These are phyloP conservation scores for Campoletis sonorensis DNA, from an alignment of 1,140 invertebrate species.

Conservation along the genomic window DNA sequence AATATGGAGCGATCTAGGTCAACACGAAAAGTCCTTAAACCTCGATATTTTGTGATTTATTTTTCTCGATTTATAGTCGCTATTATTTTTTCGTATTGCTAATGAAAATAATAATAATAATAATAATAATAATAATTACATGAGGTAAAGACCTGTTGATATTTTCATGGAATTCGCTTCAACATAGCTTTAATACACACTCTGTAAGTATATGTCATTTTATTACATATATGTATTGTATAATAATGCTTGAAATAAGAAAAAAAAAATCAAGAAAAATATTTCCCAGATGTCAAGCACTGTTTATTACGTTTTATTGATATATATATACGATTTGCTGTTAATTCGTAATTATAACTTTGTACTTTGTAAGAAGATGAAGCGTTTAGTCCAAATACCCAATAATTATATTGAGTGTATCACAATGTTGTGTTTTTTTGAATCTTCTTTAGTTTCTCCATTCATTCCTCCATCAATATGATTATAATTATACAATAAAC, in stretches of 20 bases:
- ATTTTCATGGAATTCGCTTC: too few species aligned
- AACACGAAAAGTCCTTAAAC: too few species aligned
- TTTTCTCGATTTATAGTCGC: too few species aligned
- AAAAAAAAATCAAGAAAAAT: not conserved
- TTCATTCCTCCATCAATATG: conserved; percentile 18
- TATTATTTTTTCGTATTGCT: too few species aligned
- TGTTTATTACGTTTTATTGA: conserved; percentile 15
- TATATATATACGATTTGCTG: conserved; percentile 11
- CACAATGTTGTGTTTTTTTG: not conserved
- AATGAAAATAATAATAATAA: not conserved
- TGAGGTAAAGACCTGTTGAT: too few species aligned
- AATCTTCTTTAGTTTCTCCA: not conserved
- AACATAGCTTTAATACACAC: too few species aligned
- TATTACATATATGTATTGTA: not conserved
- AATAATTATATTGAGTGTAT: conserved; percentile 32
- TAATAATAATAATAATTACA: not conserved
- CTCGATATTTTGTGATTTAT: too few species aligned
- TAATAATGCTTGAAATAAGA: conserved; percentile 20
- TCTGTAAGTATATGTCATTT: too few species aligned
- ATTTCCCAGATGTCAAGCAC: not conserved
- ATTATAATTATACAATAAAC: conserved; percentile 12
- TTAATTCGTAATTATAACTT: conserved; percentile 24
- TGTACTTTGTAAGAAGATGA: conserved; percentile 36
- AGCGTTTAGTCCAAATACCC: conserved; percentile 32
- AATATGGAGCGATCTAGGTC: too few species aligned